Evolutionary conservation across 2,797 vertebrate species (phyloP).

Genomic region (Helicolenus hilgendorfi): DNA sequence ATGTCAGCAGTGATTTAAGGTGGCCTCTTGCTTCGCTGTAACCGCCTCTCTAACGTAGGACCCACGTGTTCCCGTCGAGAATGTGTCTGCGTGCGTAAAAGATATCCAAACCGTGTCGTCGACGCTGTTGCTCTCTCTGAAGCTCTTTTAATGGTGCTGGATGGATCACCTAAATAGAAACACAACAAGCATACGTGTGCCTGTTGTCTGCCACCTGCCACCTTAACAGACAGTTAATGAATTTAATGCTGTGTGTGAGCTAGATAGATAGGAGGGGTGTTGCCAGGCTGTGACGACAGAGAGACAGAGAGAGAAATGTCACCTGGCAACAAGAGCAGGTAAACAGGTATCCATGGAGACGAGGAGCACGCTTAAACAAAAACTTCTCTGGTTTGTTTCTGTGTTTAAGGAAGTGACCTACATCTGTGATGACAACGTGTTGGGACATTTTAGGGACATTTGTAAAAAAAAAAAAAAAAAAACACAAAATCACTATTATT

Average conservation of each 20-base stretch:
- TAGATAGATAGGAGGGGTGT: constrained; percentile 67
- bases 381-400: neutral
- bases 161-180: neutral
- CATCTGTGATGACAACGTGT: neutral
- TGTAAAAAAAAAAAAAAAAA: neutral
- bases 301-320: constrained; percentile 75
- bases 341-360: constrained; percentile 87
- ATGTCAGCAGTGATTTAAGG: constrained; percentile 90
- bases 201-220: constrained; percentile 20
- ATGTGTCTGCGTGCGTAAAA: constrained; percentile 34
- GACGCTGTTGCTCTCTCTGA: neutral
- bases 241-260: constrained; percentile 25
- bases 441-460: neutral
- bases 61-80: constrained; percentile 7
- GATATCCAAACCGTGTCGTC: neutral
- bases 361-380: constrained; percentile 66
- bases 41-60: neutral
- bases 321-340: constrained; percentile 85
- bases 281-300: constrained; percentile 79
- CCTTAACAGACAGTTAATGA: constrained; percentile 84
- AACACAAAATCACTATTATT: neutral
- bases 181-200: neutral
- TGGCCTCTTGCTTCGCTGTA: constrained; percentile 45
- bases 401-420: neutral
- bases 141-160: neutral